Conservation (phyloP, 2,113 vertebrate species). For the Shinisaurus crocodilurus region DNA sequence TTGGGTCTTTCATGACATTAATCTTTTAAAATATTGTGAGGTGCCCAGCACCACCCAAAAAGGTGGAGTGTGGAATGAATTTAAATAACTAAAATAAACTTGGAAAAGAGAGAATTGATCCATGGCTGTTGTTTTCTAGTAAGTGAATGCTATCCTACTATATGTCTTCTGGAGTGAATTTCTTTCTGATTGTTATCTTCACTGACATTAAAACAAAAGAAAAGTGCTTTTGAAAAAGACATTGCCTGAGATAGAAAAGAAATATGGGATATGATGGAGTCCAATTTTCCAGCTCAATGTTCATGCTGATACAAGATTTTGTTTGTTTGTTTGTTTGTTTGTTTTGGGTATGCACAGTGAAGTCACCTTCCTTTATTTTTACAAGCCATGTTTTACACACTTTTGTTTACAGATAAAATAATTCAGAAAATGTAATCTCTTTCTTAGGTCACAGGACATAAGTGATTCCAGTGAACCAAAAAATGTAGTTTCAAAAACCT, state of each 20-base stretch:
- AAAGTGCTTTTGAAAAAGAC: constrained; percentile 3
- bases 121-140: neutral
- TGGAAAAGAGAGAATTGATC: neutral
- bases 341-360: constrained; percentile 55
- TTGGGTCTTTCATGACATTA: neutral
- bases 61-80: neutral
- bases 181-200: constrained; percentile 14
- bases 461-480: constrained; percentile 29
- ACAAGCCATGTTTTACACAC: constrained; percentile 55
- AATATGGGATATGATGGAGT: constrained; percentile 44
- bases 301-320: constrained; percentile 42
- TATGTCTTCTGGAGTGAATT: neutral
- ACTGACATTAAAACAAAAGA: constrained; percentile 21
- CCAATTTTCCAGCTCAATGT: constrained; percentile 62
- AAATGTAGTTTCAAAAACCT: constrained; percentile 41
- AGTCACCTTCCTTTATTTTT: constrained; percentile 66
- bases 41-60: neutral
- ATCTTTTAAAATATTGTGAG: neutral
- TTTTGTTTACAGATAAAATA: constrained; percentile 61
- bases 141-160: neutral
- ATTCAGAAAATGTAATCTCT: constrained; percentile 37
- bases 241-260: constrained; percentile 10
- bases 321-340: neutral
- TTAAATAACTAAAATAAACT: constrained; percentile 4
- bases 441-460: constrained; percentile 37